A percentile compares a stretch with the other conserved stretches of the same genome.
Evolutionary conservation across 2,888 invertebrate species (phyloP).

Genomic region (Perithous albicinctus): DNA sequence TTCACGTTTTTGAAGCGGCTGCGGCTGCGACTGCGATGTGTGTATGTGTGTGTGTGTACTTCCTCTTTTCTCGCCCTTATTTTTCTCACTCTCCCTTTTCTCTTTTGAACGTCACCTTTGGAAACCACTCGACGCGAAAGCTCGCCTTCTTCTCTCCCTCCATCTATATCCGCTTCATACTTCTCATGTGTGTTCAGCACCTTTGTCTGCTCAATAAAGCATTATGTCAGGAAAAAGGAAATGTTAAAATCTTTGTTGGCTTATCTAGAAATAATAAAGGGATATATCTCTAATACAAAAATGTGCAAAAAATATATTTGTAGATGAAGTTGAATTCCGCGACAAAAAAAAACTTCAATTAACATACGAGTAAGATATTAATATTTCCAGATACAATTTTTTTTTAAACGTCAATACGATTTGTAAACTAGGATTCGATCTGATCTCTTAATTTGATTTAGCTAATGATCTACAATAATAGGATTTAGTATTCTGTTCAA

Average conservation of each 20-base stretch:
- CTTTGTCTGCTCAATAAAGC: not conserved
- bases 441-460: too few species aligned
- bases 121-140: slow-evolving; percentile 54
- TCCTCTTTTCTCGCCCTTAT: slow-evolving; percentile 57
- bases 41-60: slow-evolving; percentile 49
- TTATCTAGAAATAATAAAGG: not conserved
- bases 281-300: not conserved
- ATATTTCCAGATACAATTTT: not conserved
- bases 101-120: slow-evolving; percentile 67
- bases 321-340: not conserved
- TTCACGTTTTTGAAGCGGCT: slow-evolving; percentile 48
- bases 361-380: not conserved
- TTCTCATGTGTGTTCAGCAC: not conserved
- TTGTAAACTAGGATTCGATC: too few species aligned
- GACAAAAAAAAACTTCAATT: too few species aligned
- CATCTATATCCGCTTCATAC: slow-evolving; percentile 3
- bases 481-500: too few species aligned
- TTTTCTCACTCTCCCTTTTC: slow-evolving; percentile 46
- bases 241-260: not conserved
- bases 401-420: too few species aligned
- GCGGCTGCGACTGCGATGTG: slow-evolving; percentile 25
- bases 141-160: slow-evolving; percentile 39
- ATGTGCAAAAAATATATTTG: not conserved
- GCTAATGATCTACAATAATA: too few species aligned
- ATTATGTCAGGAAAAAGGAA: not conserved